A percentile compares a stretch with the other conserved stretches of the same genome.
Evolutionary conservation across 2,797 vertebrate genomes (phyloP).

Genomic region (Cyprinodon diabolis): DNA sequence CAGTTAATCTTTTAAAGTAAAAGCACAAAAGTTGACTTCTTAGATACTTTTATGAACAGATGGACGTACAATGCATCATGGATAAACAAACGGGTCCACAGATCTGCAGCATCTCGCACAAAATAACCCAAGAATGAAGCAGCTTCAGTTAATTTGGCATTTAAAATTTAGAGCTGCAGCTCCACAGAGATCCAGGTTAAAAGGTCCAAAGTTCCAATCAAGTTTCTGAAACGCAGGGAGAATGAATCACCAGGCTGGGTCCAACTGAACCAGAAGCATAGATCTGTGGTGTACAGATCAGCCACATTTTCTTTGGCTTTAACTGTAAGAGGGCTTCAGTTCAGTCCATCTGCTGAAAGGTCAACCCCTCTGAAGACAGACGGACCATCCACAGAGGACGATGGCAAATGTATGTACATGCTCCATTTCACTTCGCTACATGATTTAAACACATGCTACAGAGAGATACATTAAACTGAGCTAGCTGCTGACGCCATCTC

Average conservation of each 20-base stretch:
- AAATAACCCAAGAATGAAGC: conserved; percentile 7
- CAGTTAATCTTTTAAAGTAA: not conserved
- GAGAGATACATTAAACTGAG: conserved; percentile 40
- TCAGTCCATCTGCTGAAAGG: conserved; percentile 70
- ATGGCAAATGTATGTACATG: conserved; percentile 59
- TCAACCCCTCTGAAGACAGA: conserved; percentile 57
- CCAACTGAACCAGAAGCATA: conserved; percentile 21
- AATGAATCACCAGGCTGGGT: conserved; percentile 24
- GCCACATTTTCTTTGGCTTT: conserved; percentile 48
- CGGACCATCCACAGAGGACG: conserved; percentile 35
- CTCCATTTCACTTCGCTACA: conserved; percentile 58
- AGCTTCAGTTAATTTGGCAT: not conserved
- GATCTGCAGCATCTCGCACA: not conserved
- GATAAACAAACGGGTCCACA: not conserved
- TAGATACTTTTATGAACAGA: not conserved
- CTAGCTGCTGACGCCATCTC: conserved; percentile 17
- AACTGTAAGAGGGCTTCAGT: conserved; percentile 48
- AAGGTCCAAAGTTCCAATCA: conserved; percentile 44
- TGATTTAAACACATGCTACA: conserved; percentile 23
- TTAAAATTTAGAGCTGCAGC: not conserved
- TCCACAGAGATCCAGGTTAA: conserved; percentile 26
- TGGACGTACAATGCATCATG: not conserved
- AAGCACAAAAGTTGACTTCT: not conserved
- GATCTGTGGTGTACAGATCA: conserved; percentile 43
- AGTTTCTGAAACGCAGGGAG: conserved; percentile 31